Conservation (phyloP, 2,888 invertebrate species). For the Ennomos fuscantarius region DNA sequence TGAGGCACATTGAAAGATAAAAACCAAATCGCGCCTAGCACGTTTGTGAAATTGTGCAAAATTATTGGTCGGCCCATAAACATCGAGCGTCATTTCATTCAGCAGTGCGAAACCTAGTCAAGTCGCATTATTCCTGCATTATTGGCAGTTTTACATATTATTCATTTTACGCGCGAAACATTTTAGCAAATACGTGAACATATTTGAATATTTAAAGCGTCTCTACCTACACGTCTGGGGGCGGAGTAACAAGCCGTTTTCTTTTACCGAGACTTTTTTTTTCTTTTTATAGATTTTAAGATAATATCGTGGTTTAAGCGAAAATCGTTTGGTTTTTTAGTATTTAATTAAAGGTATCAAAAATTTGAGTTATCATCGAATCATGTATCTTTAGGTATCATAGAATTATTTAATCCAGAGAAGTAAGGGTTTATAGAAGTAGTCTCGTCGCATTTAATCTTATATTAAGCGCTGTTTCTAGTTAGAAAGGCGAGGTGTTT, state of each 20-base stretch:
- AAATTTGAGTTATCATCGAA: slow-evolving; percentile 37
- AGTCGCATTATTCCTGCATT: not conserved
- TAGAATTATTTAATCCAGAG: slow-evolving; percentile 24
- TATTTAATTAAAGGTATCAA: slow-evolving; percentile 36
- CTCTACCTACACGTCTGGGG: slow-evolving; percentile 13
- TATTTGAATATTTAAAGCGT: not conserved
- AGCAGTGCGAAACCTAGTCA: too few species aligned
- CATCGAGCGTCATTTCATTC: too few species aligned
- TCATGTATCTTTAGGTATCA: slow-evolving; percentile 40
- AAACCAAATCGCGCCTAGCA: too few species aligned
- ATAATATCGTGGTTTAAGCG: slow-evolving; percentile 31
- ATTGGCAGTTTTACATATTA: not conserved
- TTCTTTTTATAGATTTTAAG: slow-evolving; percentile 28
- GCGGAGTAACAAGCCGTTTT: slow-evolving; percentile 12
- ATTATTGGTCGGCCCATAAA: too few species aligned
- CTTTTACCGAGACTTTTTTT: slow-evolving; percentile 29
- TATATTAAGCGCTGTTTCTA: slow-evolving; percentile 14
- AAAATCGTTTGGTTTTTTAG: slow-evolving; percentile 34
- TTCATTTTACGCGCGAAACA: not conserved
- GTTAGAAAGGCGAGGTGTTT: slow-evolving; percentile 33
- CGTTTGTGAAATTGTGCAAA: too few species aligned
- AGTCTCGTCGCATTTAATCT: slow-evolving; percentile 42
- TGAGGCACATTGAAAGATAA: too few species aligned
- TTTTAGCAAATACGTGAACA: too few species aligned
- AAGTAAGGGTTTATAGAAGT: slow-evolving; percentile 38